These are phyloP conservation scores for Perizoma flavofasciatum DNA, from an alignment of 2,888 invertebrate genomes.

Conservation along the genomic window DNA sequence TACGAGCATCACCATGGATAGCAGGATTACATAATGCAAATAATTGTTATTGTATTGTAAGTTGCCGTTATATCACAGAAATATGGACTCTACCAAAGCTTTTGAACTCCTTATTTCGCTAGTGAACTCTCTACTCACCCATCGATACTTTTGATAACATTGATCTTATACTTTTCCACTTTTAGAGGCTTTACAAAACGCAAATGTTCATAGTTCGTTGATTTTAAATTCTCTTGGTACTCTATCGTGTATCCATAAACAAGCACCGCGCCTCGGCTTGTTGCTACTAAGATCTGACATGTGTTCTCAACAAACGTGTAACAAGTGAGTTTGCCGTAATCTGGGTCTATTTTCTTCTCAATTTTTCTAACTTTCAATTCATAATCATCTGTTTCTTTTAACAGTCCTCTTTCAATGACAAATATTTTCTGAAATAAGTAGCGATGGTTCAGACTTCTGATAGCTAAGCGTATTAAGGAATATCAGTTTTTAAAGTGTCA, in stretches of 20 bases:
- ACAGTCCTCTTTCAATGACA: conserved; percentile 60
- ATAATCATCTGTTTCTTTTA: conserved; percentile 63
- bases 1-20: too few relatives aligned
- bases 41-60: too few relatives aligned
- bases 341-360: conserved; percentile 48
- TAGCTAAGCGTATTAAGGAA: too few relatives aligned
- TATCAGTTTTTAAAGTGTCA: too few relatives aligned
- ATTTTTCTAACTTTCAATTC: conserved; percentile 59
- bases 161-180: conserved; percentile 67
- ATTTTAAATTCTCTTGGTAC: conserved; percentile 51
- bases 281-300: conserved; percentile 77
- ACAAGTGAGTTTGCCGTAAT: conserved; percentile 73
- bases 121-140: conserved; percentile 59
- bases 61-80: too few relatives aligned
- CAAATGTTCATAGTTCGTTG: conserved; percentile 60
- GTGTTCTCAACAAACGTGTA: conserved; percentile 79
- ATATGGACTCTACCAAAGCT: too few relatives aligned
- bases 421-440: conserved; percentile 60
- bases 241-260: conserved; percentile 80
- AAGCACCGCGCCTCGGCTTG: conserved; percentile 74
- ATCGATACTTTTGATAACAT: conserved; percentile 77
- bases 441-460: too few relatives aligned
- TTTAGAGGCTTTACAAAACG: conserved; percentile 78
- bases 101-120: too few relatives aligned
- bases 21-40: too few relatives aligned